A percentile compares a stretch with the other conserved stretches of the same genome.
phyloP scores from a whole-genome alignment of 2,888 invertebrate species.

The Mactromeris polynyma region DNA sequence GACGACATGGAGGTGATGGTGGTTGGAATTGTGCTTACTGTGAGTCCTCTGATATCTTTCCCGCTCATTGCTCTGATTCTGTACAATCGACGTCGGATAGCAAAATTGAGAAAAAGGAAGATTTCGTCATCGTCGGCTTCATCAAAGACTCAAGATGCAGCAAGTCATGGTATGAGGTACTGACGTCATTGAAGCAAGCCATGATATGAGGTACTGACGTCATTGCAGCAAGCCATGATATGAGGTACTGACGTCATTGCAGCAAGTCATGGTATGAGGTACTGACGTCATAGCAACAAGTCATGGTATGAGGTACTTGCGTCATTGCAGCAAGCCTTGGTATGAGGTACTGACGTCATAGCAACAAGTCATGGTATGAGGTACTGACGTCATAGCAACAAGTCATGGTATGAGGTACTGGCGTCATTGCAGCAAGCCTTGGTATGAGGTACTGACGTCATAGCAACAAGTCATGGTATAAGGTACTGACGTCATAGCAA shows the following conservation, averaged over 20 bases:
- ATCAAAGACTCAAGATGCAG: neutral
- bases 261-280: too few species aligned
- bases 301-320: too few species aligned
- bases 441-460: neutral
- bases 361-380: too few species aligned
- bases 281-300: too few species aligned
- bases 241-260: too few species aligned
- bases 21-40: conserved; percentile 74
- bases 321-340: too few species aligned
- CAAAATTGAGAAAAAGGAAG: conserved; percentile 60
- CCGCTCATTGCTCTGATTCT: conserved; percentile 64
- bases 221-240: neutral
- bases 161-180: neutral
- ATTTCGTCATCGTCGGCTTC: neutral
- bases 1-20: conserved; percentile 72
- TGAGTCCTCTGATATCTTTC: conserved; percentile 73
- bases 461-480: too few species aligned
- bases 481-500: too few species aligned
- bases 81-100: conserved; percentile 71
- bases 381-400: too few species aligned
- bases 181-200: neutral
- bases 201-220: neutral
- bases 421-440: neutral
- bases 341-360: too few species aligned
- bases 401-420: too few species aligned